Evolutionary conservation across 2,113 vertebrate genomes (phyloP), one percentile per base, ranked within the genome.

Genomic region (Uropsilus gracilis): DNA sequence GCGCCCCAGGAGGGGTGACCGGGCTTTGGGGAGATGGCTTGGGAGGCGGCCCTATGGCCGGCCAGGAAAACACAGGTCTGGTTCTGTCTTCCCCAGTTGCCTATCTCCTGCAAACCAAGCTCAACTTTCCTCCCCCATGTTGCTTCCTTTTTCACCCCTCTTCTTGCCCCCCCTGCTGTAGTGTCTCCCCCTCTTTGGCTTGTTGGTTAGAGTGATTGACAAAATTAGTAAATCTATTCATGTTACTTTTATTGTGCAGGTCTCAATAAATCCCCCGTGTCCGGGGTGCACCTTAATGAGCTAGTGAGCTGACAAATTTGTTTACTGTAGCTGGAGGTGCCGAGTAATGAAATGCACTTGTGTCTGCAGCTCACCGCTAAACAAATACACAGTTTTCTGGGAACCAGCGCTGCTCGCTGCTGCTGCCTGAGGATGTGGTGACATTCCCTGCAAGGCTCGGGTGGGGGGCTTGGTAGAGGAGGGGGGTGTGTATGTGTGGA

Each of bases 301-400:
- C 96, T 96, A 95, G 96, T 80, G 91, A 96, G 96, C 95, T 97
- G 97, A 97, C 97, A 97, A 95, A 97, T 98, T 95, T 97, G 97
- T 97, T 97, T 98, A 97, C 96, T 96, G 97, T 94, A 97, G 97
- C 97, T 97, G 96, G 96, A 97, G 97, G 96, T 97, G 97, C 93
- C 28, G 5, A 46, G 85, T 84, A 96, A 97, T 96, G 94, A 96
- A 97, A 96, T 93, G 95, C 57, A 64, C 96, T 95, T 96, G 96
- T 85, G 91, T 96, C 97, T 94, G 90, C 83, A 75, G 95, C 97
- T 95, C 93, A n/a, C 92, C 77, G 92, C 93, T 94, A 94, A 97
- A 92, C 91, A 96, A 97, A 97, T 89, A 80, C 85, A 81, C 12
- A 2, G 92, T 63, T 93, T 95, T 95, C 95, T 93, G 63, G 90